phyloP scores from a whole-genome alignment of 2,797 vertebrate genomes.

The Jordanella pulchra region DNA sequence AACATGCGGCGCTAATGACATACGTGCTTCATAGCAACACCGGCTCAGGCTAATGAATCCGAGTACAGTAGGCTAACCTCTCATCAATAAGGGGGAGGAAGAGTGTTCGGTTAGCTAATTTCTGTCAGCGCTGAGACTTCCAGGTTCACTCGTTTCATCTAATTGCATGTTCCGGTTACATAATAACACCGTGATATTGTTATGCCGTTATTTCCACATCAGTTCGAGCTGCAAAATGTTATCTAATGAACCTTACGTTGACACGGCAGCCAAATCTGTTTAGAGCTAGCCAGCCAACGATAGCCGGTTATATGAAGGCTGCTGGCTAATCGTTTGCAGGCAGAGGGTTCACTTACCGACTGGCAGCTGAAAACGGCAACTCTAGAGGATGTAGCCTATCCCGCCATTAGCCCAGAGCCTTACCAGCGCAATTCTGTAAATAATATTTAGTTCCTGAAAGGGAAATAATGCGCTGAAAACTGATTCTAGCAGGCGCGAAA shows the following conservation, averaged over 20 bases:
- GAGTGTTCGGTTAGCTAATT: conserved; percentile 13
- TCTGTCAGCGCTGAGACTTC: background rate
- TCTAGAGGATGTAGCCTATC: conserved; percentile 72
- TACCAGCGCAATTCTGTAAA: conserved; percentile 37
- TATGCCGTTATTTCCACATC: background rate
- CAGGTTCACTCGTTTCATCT: background rate
- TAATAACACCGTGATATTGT: background rate
- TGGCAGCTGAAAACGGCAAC: conserved; percentile 63
- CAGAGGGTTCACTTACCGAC: conserved; percentile 76
- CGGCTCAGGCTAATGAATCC: conserved; percentile 33
- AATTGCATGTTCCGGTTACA: background rate
- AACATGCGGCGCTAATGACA: background rate
- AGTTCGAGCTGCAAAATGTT: conserved; percentile 7
- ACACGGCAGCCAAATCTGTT: conserved; percentile 54
- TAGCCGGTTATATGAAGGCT: conserved; percentile 62
- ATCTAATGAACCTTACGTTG: conserved; percentile 28
- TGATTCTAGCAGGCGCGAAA: conserved; percentile 82
- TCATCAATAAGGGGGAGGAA: background rate
- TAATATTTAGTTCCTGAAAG: conserved; percentile 9
- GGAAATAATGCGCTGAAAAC: conserved; percentile 74
- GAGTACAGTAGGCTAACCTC: conserved; percentile 47
- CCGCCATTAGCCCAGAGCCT: conserved; percentile 54
- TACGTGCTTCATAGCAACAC: conserved; percentile 18
- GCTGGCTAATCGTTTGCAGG: conserved; percentile 66
- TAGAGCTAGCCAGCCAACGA: conserved; percentile 52